Percentiles rank a stretch among this genome's conserved stretches.
phyloP scores from a whole-genome alignment of 2,797 vertebrate genomes.

The Tenualosa thibaudeaui region DNA sequence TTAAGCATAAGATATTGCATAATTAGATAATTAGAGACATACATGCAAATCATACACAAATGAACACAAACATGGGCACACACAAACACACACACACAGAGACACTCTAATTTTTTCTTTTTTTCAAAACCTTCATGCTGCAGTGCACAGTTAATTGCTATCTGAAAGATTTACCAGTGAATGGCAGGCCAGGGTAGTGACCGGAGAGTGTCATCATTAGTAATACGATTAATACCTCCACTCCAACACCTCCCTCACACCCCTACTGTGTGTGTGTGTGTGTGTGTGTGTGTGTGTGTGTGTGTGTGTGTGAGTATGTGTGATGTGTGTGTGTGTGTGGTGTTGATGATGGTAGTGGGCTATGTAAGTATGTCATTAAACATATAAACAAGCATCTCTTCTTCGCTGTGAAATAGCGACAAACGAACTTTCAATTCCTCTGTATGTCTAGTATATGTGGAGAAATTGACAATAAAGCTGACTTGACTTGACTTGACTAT shows the following conservation, averaged over 20 bases:
- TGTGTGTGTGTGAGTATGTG: conserved; percentile 31
- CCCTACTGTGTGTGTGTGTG: not conserved
- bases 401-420: no score
- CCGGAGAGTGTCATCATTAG: conserved; percentile 64
- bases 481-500: no score
- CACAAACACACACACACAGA: not conserved
- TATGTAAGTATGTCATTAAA: no score
- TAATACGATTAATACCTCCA: conserved; percentile 66
- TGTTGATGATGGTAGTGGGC: no score
- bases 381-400: no score
- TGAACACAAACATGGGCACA: not conserved
- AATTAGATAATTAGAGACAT: not conserved
- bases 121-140: not conserved
- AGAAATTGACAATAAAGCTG: no score
- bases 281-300: conserved; percentile 38
- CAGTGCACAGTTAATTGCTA: conserved; percentile 39
- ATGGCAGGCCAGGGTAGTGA: conserved; percentile 44
- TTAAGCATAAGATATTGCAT: not conserved
- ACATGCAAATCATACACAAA: not conserved
- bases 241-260: conserved; percentile 31
- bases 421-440: no score
- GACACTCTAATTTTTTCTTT: not conserved
- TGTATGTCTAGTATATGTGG: no score
- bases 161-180: conserved; percentile 47
- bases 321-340: conserved; percentile 1